Evolutionary conservation across 2,113 vertebrate genomes (phyloP).

Genomic region (Glareola pratincola): DNA sequence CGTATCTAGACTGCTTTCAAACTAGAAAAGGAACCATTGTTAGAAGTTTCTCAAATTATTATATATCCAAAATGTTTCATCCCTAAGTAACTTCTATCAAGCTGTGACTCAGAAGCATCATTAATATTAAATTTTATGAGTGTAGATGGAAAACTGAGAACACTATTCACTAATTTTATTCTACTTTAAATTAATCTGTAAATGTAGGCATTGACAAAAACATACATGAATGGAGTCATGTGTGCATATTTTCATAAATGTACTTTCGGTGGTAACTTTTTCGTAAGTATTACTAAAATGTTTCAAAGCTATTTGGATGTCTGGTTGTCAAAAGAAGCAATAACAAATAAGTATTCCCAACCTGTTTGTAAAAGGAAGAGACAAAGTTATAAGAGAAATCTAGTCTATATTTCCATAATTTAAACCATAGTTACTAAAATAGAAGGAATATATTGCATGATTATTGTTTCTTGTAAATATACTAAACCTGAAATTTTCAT

Average conservation of each 20-base stretch:
- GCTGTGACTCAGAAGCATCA: neutral
- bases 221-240: fast-evolving
- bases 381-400: neutral
- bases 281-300: neutral
- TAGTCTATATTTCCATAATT: neutral
- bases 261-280: neutral
- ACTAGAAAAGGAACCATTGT: neutral
- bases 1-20: neutral
- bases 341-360: neutral
- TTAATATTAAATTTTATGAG: neutral
- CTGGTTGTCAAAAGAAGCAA: neutral
- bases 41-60: neutral
- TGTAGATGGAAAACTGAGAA: neutral
- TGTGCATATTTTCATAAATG: neutral
- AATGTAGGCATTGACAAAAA: neutral
- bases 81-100: neutral
- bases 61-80: neutral
- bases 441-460: neutral
- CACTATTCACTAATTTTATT: neutral
- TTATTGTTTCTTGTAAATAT: neutral
- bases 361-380: neutral
- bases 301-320: neutral
- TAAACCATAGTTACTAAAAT: neutral
- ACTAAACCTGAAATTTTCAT: neutral
- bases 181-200: neutral